Evolutionary conservation across 2,113 vertebrate genomes (phyloP).

Genomic region (Anguilla japonica): DNA sequence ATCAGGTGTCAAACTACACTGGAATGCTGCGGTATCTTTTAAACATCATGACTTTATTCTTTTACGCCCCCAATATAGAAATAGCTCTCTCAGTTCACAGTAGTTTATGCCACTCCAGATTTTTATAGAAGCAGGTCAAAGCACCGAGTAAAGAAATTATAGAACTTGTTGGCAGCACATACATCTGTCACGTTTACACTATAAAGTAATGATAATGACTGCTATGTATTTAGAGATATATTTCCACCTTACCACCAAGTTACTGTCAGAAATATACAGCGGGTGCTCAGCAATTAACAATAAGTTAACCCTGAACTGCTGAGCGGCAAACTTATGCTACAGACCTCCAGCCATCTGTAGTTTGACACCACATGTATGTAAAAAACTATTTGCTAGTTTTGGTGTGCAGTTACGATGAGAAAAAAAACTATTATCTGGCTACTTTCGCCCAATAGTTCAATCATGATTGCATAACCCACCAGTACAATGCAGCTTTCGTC

Average conservation of each 20-base stretch:
- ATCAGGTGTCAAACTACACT: constrained; percentile 57
- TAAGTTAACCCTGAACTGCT: not conserved
- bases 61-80: constrained; percentile 19
- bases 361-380: constrained; percentile 49
- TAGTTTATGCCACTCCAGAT: not conserved
- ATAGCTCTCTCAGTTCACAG: not conserved
- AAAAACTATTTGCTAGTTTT: constrained; percentile 40
- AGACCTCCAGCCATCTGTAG: constrained; percentile 31
- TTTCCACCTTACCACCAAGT: not conserved
- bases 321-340: not conserved
- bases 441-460: not conserved
- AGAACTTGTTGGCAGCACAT: too few species aligned
- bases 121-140: not conserved
- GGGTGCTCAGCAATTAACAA: not conserved
- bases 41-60: constrained; percentile 38
- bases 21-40: constrained; percentile 43
- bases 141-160: not conserved
- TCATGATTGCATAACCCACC: constrained; percentile 32
- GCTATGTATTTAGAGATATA: not conserved
- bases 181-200: not conserved
- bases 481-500: constrained; percentile 24
- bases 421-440: constrained; percentile 1
- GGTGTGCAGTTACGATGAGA: constrained; percentile 14
- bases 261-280: not conserved
- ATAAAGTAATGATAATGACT: not conserved